Conservation (phyloP, 2,797 vertebrate species). For the Hydrophis major region DNA sequence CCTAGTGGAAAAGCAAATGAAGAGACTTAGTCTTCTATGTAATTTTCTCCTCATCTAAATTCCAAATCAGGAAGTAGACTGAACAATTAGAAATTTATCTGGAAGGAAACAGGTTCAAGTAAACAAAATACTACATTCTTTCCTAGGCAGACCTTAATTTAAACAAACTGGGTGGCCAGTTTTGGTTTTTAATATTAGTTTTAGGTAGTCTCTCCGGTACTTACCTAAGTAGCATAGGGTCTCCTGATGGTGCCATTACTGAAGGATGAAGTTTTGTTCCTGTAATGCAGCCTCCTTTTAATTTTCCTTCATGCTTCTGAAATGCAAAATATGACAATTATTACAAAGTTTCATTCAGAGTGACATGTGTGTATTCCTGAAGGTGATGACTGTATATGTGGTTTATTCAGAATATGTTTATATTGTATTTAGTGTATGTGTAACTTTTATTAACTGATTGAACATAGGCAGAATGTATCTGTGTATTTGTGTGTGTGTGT, state of each 20-base stretch:
- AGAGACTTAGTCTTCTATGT: neutral
- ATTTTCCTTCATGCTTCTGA: neutral
- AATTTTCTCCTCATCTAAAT: neutral
- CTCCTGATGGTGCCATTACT: neutral
- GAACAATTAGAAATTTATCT: neutral
- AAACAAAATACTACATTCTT: neutral
- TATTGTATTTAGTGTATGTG: neutral
- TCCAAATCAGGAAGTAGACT: neutral
- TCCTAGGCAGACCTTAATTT: neutral
- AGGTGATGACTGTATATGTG: neutral
- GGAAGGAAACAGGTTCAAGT: neutral
- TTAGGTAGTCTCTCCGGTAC: neutral
- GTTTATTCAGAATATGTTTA: neutral
- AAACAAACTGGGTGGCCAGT: neutral
- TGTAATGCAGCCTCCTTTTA: neutral
- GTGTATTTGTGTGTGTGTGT: neutral
- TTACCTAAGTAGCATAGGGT: neutral
- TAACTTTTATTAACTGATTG: neutral
- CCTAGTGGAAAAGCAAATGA: neutral
- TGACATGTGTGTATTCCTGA: neutral
- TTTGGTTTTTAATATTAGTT: neutral
- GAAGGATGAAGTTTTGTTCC: neutral
- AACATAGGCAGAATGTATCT: neutral
- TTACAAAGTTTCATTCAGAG: neutral
- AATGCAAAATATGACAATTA: neutral